These are phyloP conservation scores for Petrophora chlorosata DNA, from an alignment of 2,888 invertebrate species.

Conservation along the genomic window DNA sequence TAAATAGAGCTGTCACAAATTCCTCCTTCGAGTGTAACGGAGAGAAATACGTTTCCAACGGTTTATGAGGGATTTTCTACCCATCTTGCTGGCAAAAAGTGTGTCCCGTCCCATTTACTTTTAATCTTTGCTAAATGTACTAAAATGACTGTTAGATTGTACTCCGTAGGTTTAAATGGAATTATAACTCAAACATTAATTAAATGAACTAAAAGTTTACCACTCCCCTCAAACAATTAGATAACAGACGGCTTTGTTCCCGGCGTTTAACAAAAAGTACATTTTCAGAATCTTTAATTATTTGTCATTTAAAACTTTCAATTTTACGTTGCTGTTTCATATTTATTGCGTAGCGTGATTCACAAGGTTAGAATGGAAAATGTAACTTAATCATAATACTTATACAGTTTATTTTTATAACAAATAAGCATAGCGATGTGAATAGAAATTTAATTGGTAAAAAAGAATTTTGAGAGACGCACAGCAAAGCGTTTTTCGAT, in stretches of 20 bases:
- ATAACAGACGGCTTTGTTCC: not conserved
- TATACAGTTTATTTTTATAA: no score
- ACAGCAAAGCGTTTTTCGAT: no score
- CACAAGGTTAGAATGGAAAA: not conserved
- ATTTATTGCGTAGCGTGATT: not conserved
- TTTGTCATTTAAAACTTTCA: not conserved
- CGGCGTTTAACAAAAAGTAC: not conserved
- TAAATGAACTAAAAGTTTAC: not conserved
- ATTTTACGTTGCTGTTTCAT: not conserved
- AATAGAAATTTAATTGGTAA: not conserved
- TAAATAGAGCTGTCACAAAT: constrained; percentile 52
- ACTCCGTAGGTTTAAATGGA: not conserved
- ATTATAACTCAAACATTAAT: not conserved
- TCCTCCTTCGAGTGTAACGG: constrained; percentile 14
- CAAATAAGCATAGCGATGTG: not conserved
- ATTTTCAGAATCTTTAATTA: not conserved
- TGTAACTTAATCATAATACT: no score
- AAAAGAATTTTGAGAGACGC: no score
- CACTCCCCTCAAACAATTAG: not conserved
- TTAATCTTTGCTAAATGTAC: not conserved
- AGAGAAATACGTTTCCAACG: constrained; percentile 12
- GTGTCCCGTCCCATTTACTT: not conserved
- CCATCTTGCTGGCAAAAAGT: constrained; percentile 6
- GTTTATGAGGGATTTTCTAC: constrained; percentile 31
- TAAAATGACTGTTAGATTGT: not conserved